Evolutionary conservation across 2,113 vertebrate species (phyloP), one percentile per base, ranked within the genome.

Genomic region (Psittacula cyanocephala): DNA sequence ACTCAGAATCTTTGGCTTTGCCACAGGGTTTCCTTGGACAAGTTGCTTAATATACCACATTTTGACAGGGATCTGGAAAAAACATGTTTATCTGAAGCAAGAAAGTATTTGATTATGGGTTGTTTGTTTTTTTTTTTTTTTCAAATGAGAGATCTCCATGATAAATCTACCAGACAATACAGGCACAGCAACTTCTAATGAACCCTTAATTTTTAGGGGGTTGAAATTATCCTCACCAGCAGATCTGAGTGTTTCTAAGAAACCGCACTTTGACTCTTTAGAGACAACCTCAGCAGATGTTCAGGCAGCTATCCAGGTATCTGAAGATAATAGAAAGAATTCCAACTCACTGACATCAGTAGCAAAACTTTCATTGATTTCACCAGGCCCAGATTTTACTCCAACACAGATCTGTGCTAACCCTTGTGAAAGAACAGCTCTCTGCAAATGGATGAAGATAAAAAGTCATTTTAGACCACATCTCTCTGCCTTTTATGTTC

Each of bases 281-380:
- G 39, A 88, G 64, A 24, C 76, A 92, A 44, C 50, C 47, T 96
- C 86, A 79, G 60, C 89, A 95, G 88, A 93, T 91, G 65, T 86
- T 90, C 80, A 86, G 85, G 92, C 80, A 92, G 37, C 65, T 78
- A 3, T 86, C 86, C 85, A 93, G 75, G 55, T 95, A 72, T 83
- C 55, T n/a, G 78, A 91, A 93, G 88, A 79, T 65, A 93, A 65
- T 15, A 60, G 88, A 80, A 78, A 60, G 59, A 86, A 96, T 96
- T 96, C 80, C 74, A 93, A 6, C 47, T 15, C 60, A 41, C 12
- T 92, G 55, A 93, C 15, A 6, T 91, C 88, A 93, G 33, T 52
- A 81, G 65, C 50, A 93, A 77, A 94, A 64, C 43, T 79, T 85
- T 6, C 75, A n/a, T 18, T 79, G 46, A 67, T 53, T 93, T 86